Conservation (phyloP, 2,113 vertebrate genomes). For the Gavia stellata region DNA sequence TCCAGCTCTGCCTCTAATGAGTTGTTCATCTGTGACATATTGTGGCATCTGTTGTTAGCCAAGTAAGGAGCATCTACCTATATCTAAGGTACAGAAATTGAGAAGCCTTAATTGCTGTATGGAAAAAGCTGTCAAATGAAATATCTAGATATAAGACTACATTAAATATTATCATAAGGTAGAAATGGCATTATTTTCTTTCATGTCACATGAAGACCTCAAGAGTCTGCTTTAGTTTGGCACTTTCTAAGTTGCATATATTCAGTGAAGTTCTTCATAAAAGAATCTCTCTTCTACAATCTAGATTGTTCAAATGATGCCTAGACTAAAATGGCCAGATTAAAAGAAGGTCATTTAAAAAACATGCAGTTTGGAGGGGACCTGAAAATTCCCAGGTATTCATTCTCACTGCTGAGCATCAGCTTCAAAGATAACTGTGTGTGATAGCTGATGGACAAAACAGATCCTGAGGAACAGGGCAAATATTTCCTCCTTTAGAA, state of each 20-base stretch:
- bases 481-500: background rate
- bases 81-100: background rate
- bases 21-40: background rate
- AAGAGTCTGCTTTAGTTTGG: background rate
- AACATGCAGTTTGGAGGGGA: background rate
- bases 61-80: background rate
- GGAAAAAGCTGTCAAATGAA: background rate
- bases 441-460: background rate
- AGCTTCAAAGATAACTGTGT: background rate
- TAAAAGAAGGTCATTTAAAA: background rate
- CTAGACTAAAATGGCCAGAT: background rate
- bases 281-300: background rate
- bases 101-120: background rate
- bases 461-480: background rate
- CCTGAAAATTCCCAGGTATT: background rate
- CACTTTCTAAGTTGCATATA: background rate
- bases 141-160: background rate
- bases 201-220: background rate
- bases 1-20: background rate
- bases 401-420: background rate
- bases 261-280: background rate
- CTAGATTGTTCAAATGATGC: background rate
- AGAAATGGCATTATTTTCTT: background rate
- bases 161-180: background rate
- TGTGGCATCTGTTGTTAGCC: background rate